Evolutionary conservation across 2,797 vertebrate genomes (phyloP), one percentile per base, ranked within the genome.

Genomic region (Sebastes wilsoni): DNA sequence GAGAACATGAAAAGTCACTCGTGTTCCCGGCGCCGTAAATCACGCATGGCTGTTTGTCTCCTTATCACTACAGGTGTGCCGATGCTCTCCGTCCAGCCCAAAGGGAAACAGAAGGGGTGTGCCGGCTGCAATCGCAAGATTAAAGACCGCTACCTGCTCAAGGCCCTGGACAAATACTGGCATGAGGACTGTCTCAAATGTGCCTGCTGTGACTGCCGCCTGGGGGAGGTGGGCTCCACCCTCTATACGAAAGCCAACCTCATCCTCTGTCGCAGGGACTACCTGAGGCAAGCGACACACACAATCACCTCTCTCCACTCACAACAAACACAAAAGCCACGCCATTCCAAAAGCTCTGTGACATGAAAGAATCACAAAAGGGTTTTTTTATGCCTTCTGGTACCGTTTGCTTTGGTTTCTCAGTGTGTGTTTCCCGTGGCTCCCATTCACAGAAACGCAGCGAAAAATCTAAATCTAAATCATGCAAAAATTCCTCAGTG

Each of bases 121-220:
- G 98, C 98, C 96, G 98, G 98, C 98, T 99, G 98, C 97, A 99
- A 99, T 97, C 98, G 98, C 94, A 99, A 99, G 96, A 99, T 99
- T 96, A 99, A 99, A 96, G 99, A 99, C 97, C 97, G 99, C 81
- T 99, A 99, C 96, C 97, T 99, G 90, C 97, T 99, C 88, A 99
- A 99, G 96, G 99, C 99, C 90, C 95, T 99, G 96, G 99, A 99
- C 96, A 99, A 99, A 95, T 99, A 99, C 91, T 99, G 98, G 98
- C 98, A 99, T 95, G 98, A 99, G 87, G 98, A 99, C 96, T 99
- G 98, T 93, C 95, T 99, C 95, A 99, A 99, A 95, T 99, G 98
- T 91, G 98, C 98, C 90, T 99, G 98, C 96, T 99, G 98, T 67
- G 98, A 99, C 96, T 99, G 99, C 89, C 97, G 98, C 62, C 95